Conservation (phyloP, 2,888 invertebrate species). For the Hypena proboscidalis region DNA sequence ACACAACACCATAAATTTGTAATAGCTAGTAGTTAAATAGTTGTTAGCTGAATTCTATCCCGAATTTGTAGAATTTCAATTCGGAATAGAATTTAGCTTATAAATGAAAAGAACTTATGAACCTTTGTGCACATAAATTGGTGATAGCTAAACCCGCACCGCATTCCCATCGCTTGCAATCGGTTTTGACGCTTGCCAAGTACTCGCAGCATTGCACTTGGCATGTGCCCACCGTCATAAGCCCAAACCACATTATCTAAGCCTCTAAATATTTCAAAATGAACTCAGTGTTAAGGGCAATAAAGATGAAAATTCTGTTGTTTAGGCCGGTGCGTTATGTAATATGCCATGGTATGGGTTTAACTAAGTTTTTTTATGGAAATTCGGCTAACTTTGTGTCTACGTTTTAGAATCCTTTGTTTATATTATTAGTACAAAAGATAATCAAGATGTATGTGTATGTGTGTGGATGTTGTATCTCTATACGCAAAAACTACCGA, state of each 20-base stretch:
- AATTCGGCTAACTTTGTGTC: too few species aligned
- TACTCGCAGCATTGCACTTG: constrained; percentile 49
- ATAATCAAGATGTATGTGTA: too few species aligned
- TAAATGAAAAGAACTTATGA: constrained; percentile 11
- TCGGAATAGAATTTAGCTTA: too few species aligned
- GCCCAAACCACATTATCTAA: constrained; percentile 18
- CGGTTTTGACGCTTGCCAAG: constrained; percentile 62
- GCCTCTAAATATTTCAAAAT: constrained; percentile 30
- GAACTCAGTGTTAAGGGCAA: constrained; percentile 24
- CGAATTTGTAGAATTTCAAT: too few species aligned
- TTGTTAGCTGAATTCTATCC: too few species aligned
- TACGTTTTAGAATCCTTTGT: too few species aligned
- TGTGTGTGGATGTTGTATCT: too few species aligned
- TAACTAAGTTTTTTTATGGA: not conserved
- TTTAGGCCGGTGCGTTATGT: constrained; percentile 23
- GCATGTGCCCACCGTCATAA: constrained; percentile 45
- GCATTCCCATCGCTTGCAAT: constrained; percentile 39
- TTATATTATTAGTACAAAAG: too few species aligned
- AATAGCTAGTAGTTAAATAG: too few species aligned
- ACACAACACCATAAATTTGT: too few species aligned
- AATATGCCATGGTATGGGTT: constrained; percentile 15
- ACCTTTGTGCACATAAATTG: constrained; percentile 32
- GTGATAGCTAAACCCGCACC: constrained; percentile 29
- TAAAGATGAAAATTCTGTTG: constrained; percentile 1
- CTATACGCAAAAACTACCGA: too few species aligned